Conservation (phyloP, 2,888 invertebrate species). For the Dolomedes plantarius region DNA sequence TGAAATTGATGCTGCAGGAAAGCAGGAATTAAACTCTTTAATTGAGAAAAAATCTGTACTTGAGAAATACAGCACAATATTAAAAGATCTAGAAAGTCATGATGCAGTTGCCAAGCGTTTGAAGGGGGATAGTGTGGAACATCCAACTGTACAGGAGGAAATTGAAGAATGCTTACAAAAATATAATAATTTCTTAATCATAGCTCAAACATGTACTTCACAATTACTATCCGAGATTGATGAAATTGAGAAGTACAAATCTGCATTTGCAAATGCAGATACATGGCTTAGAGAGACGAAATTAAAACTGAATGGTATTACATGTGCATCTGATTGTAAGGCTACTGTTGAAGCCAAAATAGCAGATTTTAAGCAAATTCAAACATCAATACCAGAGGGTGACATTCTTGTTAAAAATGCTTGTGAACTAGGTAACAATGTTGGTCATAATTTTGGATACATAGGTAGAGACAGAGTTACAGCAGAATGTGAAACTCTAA, state of each 20-base stretch:
- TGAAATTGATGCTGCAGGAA: constrained; percentile 83
- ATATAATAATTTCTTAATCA: constrained; percentile 57
- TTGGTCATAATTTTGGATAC: constrained; percentile 76
- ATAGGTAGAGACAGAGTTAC: constrained; percentile 83
- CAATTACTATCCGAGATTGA: constrained; percentile 67
- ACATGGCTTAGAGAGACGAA: constrained; percentile 66
- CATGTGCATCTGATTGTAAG: constrained; percentile 40
- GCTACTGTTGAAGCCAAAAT: constrained; percentile 77
- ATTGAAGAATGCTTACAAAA: constrained; percentile 49
- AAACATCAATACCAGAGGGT: constrained; percentile 83
- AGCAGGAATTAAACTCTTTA: constrained; percentile 83
- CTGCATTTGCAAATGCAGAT: constrained; percentile 45
- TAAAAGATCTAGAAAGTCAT: constrained; percentile 88
- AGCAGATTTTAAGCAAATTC: constrained; percentile 84
- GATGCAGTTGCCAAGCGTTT: constrained; percentile 87
- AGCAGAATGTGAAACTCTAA: constrained; percentile 88
- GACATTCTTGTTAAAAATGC: constrained; percentile 85
- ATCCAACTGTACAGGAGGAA: constrained; percentile 48
- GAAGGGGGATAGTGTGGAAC: constrained; percentile 24
- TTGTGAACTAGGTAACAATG: constrained; percentile 84
- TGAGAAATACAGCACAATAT: constrained; percentile 89
- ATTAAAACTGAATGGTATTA: constrained; percentile 51
- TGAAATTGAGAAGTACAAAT: constrained; percentile 65
- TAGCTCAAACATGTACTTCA: constrained; percentile 48
- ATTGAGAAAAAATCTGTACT: constrained; percentile 92